Evolutionary conservation across 35 echinoderm and acorn worm species (phyloP).

Genomic region (Strongylocentrotus purpuratus): DNA sequence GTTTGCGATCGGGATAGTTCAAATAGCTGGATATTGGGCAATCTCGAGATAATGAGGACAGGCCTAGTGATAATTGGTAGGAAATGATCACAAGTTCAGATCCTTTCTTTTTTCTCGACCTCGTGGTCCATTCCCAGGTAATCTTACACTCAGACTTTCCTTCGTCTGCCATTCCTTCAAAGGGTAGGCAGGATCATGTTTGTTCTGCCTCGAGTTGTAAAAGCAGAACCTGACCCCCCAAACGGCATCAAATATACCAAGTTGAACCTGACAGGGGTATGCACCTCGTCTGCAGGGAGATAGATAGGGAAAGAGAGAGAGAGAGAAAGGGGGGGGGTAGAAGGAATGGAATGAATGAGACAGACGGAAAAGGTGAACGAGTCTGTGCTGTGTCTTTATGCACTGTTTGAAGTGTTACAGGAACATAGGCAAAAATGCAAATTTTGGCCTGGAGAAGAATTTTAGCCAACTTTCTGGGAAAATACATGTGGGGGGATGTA

Average conservation of each 20-base stretch:
- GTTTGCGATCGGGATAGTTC: too few relatives aligned
- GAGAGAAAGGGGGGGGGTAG: too few relatives aligned
- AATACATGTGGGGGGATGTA: background rate
- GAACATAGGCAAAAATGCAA: too few relatives aligned
- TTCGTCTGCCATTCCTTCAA: background rate
- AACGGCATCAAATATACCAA: constrained; percentile 33
- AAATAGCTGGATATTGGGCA: too few relatives aligned
- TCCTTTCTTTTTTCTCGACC: background rate
- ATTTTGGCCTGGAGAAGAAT: too few relatives aligned
- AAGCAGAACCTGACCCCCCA: constrained; percentile 47
- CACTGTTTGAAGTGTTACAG: too few relatives aligned
- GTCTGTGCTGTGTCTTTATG: background rate
- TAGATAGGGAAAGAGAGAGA: too few relatives aligned
- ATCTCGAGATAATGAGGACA: too few relatives aligned
- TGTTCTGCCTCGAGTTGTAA: constrained; percentile 42
- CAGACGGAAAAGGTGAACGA: background rate
- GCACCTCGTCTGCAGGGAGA: background rate
- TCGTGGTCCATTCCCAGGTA: background rate
- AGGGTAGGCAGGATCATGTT: constrained; percentile 27
- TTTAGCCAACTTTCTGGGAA: too few relatives aligned
- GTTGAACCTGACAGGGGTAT: background rate
- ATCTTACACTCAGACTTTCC: background rate
- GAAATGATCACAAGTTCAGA: background rate
- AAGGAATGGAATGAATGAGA: background rate
- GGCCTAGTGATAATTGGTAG: background rate